phyloP scores from a whole-genome alignment of 1,140 invertebrate species.

The Lucilia sericata region DNA sequence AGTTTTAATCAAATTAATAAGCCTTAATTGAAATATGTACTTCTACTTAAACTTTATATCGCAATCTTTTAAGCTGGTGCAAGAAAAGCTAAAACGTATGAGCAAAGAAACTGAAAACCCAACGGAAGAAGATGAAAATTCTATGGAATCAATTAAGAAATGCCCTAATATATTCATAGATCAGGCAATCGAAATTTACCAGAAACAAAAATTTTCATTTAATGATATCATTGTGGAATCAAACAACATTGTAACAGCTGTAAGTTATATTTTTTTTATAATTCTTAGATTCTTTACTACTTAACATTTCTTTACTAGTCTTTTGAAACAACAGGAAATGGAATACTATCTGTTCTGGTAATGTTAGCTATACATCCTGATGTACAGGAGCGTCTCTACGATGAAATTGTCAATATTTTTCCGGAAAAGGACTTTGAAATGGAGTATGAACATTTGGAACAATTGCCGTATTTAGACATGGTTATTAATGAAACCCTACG shows the following conservation, averaged over 20 bases:
- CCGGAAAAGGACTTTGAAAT: conserved; percentile 34
- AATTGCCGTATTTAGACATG: conserved; percentile 48
- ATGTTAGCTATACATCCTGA: conserved; percentile 51
- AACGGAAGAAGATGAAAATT: background rate
- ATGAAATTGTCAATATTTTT: conserved; percentile 48
- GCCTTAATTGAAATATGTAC: no score
- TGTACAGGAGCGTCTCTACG: conserved; percentile 45
- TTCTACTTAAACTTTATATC: no score
- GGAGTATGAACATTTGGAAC: conserved; percentile 32
- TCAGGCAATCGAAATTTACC: conserved; percentile 32
- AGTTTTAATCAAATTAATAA: no score
- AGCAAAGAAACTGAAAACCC: background rate
- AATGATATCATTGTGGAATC: conserved; percentile 40
- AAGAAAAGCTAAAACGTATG: background rate
- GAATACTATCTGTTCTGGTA: conserved; percentile 44
- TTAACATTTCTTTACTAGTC: conserved; percentile 21
- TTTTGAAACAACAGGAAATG: conserved; percentile 46
- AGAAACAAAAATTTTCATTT: conserved; percentile 14
- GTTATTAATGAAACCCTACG: conserved; percentile 51
- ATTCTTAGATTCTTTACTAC: background rate
- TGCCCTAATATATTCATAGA: conserved; percentile 36
- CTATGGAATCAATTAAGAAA: background rate
- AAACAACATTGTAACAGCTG: conserved; percentile 41
- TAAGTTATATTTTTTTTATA: background rate
- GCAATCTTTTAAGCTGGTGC: background rate